phyloP scores from a whole-genome alignment of 2,797 vertebrate genomes.

The Cuniculus paca region DNA sequence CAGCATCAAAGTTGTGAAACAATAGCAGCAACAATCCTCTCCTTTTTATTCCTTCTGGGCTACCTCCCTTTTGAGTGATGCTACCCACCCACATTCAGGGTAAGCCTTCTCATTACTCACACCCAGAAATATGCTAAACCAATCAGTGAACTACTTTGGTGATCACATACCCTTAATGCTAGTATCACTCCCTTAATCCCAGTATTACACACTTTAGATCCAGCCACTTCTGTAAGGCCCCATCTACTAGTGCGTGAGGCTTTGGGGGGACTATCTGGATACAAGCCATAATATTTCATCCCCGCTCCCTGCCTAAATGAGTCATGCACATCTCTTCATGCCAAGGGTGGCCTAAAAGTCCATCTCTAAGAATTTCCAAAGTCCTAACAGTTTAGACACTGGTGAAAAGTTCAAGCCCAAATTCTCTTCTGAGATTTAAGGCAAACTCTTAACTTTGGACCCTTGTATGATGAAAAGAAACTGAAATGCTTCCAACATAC shows the following conservation, averaged over 20 bases:
- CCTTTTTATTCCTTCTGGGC: too few species aligned
- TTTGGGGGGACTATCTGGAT: neutral
- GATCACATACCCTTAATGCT: neutral
- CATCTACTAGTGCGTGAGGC: neutral
- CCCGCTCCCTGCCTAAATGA: neutral
- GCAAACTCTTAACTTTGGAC: neutral
- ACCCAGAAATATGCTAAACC: neutral
- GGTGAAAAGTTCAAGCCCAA: neutral
- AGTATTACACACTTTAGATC: neutral
- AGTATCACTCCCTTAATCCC: neutral
- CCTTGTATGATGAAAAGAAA: neutral
- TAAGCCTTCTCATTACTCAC: too few species aligned
- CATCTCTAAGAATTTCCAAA: neutral
- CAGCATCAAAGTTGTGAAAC: too few species aligned
- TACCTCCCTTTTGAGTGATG: too few species aligned
- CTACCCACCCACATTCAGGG: too few species aligned
- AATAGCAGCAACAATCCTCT: too few species aligned
- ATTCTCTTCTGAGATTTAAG: neutral
- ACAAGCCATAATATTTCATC: neutral
- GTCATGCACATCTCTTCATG: neutral
- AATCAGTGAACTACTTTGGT: neutral
- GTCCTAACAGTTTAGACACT: neutral
- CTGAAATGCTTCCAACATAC: neutral
- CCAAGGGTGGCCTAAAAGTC: neutral
- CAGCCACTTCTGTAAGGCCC: neutral